Percentiles rank a stretch among this genome's conserved stretches.
Evolutionary conservation across 53 echinoderm and acorn worm species (phyloP).

Genomic region (Temnopleurus reevesii): DNA sequence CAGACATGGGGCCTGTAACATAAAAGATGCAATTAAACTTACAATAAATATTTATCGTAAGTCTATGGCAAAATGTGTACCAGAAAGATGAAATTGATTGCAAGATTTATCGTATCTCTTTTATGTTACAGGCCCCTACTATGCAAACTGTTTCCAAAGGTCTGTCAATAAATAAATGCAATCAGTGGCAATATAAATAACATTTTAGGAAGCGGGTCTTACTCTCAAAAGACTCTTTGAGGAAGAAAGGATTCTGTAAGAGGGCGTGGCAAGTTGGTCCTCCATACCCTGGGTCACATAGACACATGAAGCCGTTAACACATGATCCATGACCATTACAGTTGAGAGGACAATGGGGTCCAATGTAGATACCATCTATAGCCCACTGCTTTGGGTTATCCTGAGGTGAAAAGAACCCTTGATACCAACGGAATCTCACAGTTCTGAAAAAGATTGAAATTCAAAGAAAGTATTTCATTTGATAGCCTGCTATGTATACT

Average conservation of each 20-base stretch:
- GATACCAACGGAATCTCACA: conserved; percentile 95
- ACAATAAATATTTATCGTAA: no score
- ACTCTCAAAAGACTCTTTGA: conserved; percentile 96
- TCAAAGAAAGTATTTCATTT: no score
- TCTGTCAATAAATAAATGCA: no score
- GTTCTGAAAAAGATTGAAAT: conserved; percentile 56
- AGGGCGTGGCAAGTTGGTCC: conserved; percentile 63
- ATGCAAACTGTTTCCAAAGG: no score
- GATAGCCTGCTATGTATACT: no score
- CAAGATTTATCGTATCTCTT: no score
- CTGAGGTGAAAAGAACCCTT: conserved; percentile 70
- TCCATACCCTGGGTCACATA: conserved; percentile 83
- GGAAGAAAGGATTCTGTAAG: conserved; percentile 64
- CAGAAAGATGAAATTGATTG: no score
- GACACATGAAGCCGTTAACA: conserved; percentile 71
- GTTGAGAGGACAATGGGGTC: conserved; percentile 74
- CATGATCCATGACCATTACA: conserved; percentile 88
- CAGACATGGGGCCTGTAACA: no score
- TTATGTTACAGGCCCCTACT: no score
- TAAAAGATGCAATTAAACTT: no score
- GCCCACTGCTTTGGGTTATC: conserved; percentile 84
- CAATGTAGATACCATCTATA: conserved; percentile 92
- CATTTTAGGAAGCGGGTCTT: background rate
- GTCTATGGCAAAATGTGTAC: no score
- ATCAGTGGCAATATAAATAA: no score